phyloP scores from a whole-genome alignment of 2,888 invertebrate genomes.

The Tolmerus cingulatus region DNA sequence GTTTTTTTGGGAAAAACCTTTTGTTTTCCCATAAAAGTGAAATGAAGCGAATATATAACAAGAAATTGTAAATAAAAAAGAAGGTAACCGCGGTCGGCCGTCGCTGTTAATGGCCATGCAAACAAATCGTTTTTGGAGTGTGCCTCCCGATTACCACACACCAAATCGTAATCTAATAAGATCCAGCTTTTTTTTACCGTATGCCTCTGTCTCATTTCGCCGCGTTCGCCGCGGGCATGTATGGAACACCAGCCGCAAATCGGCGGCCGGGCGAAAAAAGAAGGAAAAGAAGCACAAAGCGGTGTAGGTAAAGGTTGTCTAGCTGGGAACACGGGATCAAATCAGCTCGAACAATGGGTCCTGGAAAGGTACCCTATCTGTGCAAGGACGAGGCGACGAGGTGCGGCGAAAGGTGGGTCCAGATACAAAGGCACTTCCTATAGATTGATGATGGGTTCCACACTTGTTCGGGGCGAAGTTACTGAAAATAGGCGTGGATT shows the following conservation, averaged over 20 bases:
- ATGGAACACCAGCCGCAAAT: not conserved
- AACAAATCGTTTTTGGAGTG: slow-evolving; percentile 40
- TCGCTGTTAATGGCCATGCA: slow-evolving; percentile 26
- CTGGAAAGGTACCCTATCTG: not conserved
- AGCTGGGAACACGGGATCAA: not conserved
- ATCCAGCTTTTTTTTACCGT: not conserved
- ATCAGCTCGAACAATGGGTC: not conserved
- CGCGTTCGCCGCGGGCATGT: not conserved
- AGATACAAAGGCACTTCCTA: not conserved
- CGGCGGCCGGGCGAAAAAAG: not conserved
- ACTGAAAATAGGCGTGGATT: slow-evolving; percentile 51
- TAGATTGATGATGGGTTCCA: slow-evolving; percentile 35
- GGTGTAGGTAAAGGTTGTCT: not conserved
- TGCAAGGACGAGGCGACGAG: not conserved
- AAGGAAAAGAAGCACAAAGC: not conserved
- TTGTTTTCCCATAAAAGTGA: not conserved
- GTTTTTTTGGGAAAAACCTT: not conserved
- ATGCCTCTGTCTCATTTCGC: not conserved
- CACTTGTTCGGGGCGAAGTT: not conserved
- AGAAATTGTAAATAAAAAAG: not conserved
- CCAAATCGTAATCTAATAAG: slow-evolving; percentile 37
- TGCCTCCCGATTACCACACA: slow-evolving; percentile 24
- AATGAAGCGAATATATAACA: not conserved
- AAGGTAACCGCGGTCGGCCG: not conserved
- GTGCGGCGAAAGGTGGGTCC: not conserved